phyloP scores from a whole-genome alignment of 2,888 invertebrate species.

The Phalera bucephala region DNA sequence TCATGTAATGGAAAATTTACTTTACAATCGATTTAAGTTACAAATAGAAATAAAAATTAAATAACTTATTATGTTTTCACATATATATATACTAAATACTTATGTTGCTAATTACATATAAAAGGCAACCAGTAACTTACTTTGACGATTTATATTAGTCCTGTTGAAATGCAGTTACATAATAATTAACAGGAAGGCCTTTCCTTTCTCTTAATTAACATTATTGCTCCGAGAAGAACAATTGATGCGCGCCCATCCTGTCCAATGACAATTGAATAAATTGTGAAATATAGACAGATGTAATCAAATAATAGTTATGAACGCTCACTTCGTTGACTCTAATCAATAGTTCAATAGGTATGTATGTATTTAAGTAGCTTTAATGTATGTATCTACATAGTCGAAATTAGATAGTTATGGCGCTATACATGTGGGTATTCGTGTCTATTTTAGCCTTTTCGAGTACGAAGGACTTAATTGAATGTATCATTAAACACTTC shows the following conservation, averaged over 20 bases:
- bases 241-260: conserved; percentile 46
- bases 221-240: conserved; percentile 29
- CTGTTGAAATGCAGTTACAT: conserved; percentile 3
- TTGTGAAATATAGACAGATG: conserved; percentile 51
- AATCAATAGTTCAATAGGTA: conserved; percentile 23
- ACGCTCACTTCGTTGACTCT: conserved; percentile 25
- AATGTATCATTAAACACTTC: too few species aligned
- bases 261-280: conserved; percentile 54
- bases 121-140: too few species aligned
- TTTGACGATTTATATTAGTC: too few species aligned
- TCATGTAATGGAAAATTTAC: too few species aligned
- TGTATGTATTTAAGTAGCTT: conserved; percentile 1
- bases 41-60: too few species aligned
- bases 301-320: conserved; percentile 41
- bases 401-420: not conserved
- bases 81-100: too few species aligned
- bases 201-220: conserved; percentile 20
- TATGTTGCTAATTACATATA: too few species aligned
- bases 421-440: too few species aligned
- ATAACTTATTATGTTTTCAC: too few species aligned
- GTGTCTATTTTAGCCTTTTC: too few species aligned
- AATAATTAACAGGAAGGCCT: conserved; percentile 19
- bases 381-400: not conserved
- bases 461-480: too few species aligned
- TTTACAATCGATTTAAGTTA: too few species aligned